A percentile compares a stretch with the other conserved stretches of the same genome.
These are phyloP conservation scores for Harpegnathos saltator DNA, from an alignment of 1,140 invertebrate species.

Conservation along the genomic window DNA sequence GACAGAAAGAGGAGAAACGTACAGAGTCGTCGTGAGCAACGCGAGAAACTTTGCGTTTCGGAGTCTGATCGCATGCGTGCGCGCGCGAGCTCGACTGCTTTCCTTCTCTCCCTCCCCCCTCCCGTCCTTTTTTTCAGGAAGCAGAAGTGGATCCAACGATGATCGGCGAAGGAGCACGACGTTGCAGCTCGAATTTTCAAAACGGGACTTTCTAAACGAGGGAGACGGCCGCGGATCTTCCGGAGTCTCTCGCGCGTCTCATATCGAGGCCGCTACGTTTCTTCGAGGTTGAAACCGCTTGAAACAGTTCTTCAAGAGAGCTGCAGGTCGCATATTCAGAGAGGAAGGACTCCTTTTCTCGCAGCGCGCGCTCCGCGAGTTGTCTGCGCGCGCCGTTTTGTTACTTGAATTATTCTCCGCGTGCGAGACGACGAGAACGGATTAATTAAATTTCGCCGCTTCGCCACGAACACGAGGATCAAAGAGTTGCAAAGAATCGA, in stretches of 20 bases:
- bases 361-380: background rate
- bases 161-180: no score
- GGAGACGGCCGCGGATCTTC: no score
- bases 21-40: background rate
- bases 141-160: no score
- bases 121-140: no score
- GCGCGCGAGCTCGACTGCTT: background rate
- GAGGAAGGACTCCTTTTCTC: background rate
- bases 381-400: background rate
- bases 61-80: background rate
- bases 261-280: no score
- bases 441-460: constrained; percentile 38
- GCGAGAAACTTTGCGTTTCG: background rate
- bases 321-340: background rate
- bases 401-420: constrained; percentile 23
- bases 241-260: no score
- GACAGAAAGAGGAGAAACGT: background rate
- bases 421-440: background rate
- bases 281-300: no score
- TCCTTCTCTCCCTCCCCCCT: no score
- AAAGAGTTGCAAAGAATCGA: constrained; percentile 25
- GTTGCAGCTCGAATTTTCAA: no score
- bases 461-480: background rate
- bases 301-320: no score
- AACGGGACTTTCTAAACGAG: no score